Conservation (phyloP, 2,113 vertebrate species). For the Setophaga petechia region DNA sequence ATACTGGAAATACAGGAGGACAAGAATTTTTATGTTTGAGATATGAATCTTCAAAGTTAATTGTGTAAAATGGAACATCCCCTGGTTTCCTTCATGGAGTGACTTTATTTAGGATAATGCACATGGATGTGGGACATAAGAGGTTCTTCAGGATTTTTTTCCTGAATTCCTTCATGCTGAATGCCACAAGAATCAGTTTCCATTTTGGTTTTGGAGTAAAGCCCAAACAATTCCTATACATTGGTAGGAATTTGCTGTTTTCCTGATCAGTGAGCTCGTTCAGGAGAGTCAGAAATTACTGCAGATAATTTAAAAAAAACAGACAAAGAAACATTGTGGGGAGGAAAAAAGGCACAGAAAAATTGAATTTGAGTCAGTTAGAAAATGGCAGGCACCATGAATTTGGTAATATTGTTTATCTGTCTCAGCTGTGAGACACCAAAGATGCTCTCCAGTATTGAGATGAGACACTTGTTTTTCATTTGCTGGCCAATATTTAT, state of each 20-base stretch:
- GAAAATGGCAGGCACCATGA: neutral
- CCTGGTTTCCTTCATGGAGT: neutral
- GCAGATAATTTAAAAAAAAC: neutral
- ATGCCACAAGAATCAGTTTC: neutral
- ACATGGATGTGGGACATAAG: neutral
- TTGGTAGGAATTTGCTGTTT: neutral
- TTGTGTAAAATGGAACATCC: neutral
- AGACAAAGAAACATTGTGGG: neutral
- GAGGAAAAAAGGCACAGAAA: neutral
- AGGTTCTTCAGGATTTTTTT: neutral
- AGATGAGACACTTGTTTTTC: neutral
- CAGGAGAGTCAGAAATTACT: neutral
- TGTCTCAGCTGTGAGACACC: neutral
- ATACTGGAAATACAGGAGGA: neutral
- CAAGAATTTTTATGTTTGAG: neutral
- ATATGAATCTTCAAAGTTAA: neutral
- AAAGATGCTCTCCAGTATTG: neutral
- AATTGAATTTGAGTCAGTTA: neutral
- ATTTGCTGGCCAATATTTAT: neutral
- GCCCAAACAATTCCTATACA: neutral
- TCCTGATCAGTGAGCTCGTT: neutral
- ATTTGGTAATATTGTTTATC: neutral
- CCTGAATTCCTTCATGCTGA: neutral
- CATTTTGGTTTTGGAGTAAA: neutral
- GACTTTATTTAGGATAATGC: neutral